Percentiles rank a stretch among this genome's conserved stretches.
Conservation (phyloP, 2,888 invertebrate species). For the Scaptomyza parva region DNA sequence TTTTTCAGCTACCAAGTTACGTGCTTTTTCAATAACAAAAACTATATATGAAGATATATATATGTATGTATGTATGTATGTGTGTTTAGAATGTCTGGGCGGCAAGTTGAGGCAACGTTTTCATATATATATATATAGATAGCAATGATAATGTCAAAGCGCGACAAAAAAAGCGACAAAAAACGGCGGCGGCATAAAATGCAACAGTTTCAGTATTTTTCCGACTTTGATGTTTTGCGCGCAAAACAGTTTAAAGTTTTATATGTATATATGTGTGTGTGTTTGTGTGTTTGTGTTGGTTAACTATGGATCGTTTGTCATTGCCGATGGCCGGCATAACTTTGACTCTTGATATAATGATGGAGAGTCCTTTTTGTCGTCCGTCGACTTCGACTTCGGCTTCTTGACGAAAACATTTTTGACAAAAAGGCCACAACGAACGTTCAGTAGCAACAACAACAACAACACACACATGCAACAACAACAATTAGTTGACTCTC, state of each 20-base stretch:
- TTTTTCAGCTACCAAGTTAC: too few relatives aligned
- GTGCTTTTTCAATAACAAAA: too few relatives aligned
- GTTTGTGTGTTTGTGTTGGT: slow-evolving; percentile 19
- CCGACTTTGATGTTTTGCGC: slow-evolving; percentile 69
- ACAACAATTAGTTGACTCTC: slow-evolving; percentile 71
- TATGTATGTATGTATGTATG: too few relatives aligned
- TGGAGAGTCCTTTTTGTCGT: slow-evolving; percentile 14
- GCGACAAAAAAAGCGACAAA: slow-evolving; percentile 19
- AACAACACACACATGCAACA: slow-evolving; percentile 24
- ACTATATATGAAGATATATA: too few relatives aligned
- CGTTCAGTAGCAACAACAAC: neutral
- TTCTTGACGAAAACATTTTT: slow-evolving; percentile 57
- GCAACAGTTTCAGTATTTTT: slow-evolving; percentile 44
- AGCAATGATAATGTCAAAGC: slow-evolving; percentile 72
- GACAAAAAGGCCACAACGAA: slow-evolving; percentile 50
- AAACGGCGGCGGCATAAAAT: slow-evolving; percentile 22
- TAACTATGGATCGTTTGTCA: slow-evolving; percentile 54
- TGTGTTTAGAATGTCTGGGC: slow-evolving; percentile 67
- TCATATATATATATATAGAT: too few relatives aligned
- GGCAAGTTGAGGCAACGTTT: slow-evolving; percentile 69
- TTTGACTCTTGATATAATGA: slow-evolving; percentile 40
- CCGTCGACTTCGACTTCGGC: neutral
- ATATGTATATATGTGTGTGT: slow-evolving; percentile 8
- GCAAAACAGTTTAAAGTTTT: slow-evolving; percentile 34
- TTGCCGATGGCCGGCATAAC: slow-evolving; percentile 57